Evolutionary conservation across 2,888 invertebrate species (phyloP), one percentile per base, ranked within the genome.

Genomic region (Xestobium rufovillosum): DNA sequence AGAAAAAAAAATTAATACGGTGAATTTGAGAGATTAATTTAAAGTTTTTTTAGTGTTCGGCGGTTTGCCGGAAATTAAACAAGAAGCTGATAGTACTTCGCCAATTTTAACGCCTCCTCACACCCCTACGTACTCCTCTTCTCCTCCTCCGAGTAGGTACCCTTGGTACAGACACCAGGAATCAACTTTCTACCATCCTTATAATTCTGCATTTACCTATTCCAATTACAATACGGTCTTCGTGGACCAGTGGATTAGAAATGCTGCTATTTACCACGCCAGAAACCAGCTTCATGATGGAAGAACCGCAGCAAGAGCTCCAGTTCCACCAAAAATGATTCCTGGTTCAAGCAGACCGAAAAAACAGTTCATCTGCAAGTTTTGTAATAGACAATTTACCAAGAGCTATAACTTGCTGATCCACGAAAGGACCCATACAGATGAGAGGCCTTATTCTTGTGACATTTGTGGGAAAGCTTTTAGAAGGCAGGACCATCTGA

Each of bases 331-430:
- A 1, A 12, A 52, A 14, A 34, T 69, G 67, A 3, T 73, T 71
- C 30, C 74, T 71, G 45, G 69, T 71, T n/a, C 53, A 11, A 44
- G 57, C 2, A 70, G 82, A 45, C 82, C 82, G 30, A 82, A 82
- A 63, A 82, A 82, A 52, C 82, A 96, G 68, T 96, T 94, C 69
- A 95, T 97, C 59, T 97, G 96, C 76, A 90, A 92, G 69, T 96
- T 86, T 68, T 97, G 97, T 71, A 85, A 89, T 61, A 78, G 96
- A 23, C 91, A 95, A 61, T 97, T 97, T 69, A 96, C 95, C 47
- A 97, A 97, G 67, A 91, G 92, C 31, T 97, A 97, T 74, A 97
- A 97, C 66, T 74, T 97, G 53, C 75, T 96, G 56, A 97, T 97
- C 52, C 96, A 97, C 65, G 96, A 95, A 64, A 75, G 94, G 56